Base-by-base conservation (phyloP, 2,797 vertebrate species). In the Melanogrammus aeglefinus region DNA sequence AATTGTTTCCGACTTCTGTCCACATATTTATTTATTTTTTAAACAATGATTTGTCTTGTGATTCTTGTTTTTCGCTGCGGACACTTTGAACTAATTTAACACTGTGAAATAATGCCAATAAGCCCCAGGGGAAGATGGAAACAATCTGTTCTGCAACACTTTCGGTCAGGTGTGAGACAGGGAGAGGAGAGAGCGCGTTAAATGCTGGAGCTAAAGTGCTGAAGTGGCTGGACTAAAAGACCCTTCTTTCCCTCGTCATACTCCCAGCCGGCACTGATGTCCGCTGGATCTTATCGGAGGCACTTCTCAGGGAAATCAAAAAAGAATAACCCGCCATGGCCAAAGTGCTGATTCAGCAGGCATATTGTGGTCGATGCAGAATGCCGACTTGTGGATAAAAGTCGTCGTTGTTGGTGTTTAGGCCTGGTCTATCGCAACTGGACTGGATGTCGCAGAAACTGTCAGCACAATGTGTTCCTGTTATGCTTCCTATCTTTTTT, bases 131-230 rank as follows among this genome's bases (percentile, higher is more conserved):
- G 14, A 69, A 8, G 57, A 10, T 7, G 10, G 1, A 24, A 24
- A 8, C n/a, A 66, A 66, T 66, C 57, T 21, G 18, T 57, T 57
- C 51, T 57, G 51, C 44, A 51, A 63, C 57, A 63, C 57, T 63
- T 51, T 63, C 6, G 6, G 24, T 69, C 63, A 27, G n/a, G n/a
- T 10, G 12, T 2, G 44, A 12, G 31, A 21, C 27, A 51, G 74
- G 8, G 74, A 33, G 74, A 31, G 35, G 41, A 57, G 47, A 75
- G 27, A 51, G 74, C 80, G 4, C n/a, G n/a, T n/a, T n/a, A 44
- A 35, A 41, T 80, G 82, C 74, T 0, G 0, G 84, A 79, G 77
- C 27, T 35, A 72, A 72, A 82, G 57, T 63, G 57, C 21, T 63
- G 57, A 63, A 63, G 6, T n/a, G 6, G 57, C 21, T 57, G 47